Conservation (phyloP, 2,888 invertebrate species). For the Cephus spinipes region DNA sequence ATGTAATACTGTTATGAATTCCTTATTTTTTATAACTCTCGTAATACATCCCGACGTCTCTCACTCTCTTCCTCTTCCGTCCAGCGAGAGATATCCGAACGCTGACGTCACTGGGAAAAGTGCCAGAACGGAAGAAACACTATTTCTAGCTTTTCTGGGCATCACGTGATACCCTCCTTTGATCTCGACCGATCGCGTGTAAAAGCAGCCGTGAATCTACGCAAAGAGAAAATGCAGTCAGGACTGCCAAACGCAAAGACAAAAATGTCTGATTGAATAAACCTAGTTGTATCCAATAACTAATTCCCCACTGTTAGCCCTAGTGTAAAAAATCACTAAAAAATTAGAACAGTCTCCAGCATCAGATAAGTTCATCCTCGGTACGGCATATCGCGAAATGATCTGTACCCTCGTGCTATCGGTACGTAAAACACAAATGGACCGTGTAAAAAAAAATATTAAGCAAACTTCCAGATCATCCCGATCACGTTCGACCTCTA, state of each 20-base stretch:
- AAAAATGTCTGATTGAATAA: not conserved
- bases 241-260: not conserved
- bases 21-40: not conserved
- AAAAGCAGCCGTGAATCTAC: not conserved
- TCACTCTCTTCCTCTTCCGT: not conserved
- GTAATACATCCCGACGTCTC: not conserved
- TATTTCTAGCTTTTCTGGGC: not conserved
- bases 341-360: too few species aligned
- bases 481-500: not conserved
- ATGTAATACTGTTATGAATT: not conserved
- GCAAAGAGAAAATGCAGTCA: not conserved
- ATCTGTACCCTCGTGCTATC: not conserved
- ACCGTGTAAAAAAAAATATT: not conserved
- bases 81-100: not conserved
- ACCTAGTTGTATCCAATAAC: not conserved
- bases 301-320: not conserved
- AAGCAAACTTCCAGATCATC: not conserved
- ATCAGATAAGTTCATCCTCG: too few species aligned
- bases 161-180: conserved; percentile 1
- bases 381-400: too few species aligned
- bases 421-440: not conserved
- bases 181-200: conserved; percentile 11
- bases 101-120: conserved; percentile 18
- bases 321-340: too few species aligned
- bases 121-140: conserved; percentile 17